Base-by-base conservation (phyloP, 2,113 vertebrate species). In the Dendrocopos noguchii region DNA sequence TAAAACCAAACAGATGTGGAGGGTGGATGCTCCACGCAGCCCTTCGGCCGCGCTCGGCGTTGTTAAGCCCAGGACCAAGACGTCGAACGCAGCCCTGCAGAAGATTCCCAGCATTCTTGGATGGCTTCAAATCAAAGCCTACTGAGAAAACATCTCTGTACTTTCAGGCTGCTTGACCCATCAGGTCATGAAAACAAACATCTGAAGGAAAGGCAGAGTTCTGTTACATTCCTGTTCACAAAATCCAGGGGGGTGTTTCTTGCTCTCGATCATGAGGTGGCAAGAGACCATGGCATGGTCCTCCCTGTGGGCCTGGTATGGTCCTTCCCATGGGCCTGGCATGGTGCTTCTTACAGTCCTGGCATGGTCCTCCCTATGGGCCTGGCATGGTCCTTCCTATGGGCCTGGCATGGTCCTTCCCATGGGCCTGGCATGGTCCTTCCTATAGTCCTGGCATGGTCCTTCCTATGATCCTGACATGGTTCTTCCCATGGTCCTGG, bases 1-100 rank as follows among this genome's bases (percentile, higher is more conserved):
- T 95, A 80, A 83, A 87, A 75, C 67, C 91, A 78, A 66, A 90
- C 95, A 96, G 96, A 93, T 96, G 95, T 77, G 89, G 81, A 87
- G 89, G 64, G 89, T 66, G 78, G 67, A 19, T 28, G 89, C 55
- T 84, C 70, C 78, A 11, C 0, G 6, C 64, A 66, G 87, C 66
- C 84, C 87, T 90, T 95, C 63, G 0, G 39, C 73, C 10, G 8
- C 12, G 0, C 77, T 68, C 93, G 21, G 80, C 57, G 3, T 57
- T 57, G 47, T 52, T 47, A 44, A 73, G 2, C 46, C 80, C 71
- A 0, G 74, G 50, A 50, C 71, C 1, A 3, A 50, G 74, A 84
- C 12, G 0, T 31, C 4, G 0, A 68, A 25, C 79, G 63, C 4
- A 1, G 14, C 56, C 63, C 82, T 1, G 0, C 5, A 6, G 47